These are phyloP conservation scores for Pteropus rufus DNA, from an alignment of 2,797 vertebrate species.

Conservation along the genomic window DNA sequence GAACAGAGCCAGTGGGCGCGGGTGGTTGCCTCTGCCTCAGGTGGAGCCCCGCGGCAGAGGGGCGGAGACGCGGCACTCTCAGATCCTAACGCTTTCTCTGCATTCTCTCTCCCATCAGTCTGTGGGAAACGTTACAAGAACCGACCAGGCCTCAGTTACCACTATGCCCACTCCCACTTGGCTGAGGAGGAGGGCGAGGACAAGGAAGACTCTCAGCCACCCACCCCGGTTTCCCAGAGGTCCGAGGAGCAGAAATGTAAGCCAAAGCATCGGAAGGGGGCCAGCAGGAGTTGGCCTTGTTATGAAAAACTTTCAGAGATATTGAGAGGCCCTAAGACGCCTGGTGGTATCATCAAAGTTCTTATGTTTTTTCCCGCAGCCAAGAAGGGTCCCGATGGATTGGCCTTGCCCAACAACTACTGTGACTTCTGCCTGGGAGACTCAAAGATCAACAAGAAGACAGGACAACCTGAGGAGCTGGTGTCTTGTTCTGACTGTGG, in stretches of 20 bases:
- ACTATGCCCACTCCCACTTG: constrained; percentile 96
- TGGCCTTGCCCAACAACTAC: constrained; percentile 96
- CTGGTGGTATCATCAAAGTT: not conserved
- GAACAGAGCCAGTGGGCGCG: not conserved
- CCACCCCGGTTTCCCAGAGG: constrained; percentile 85
- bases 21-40: not conserved
- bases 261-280: not conserved
- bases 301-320: not conserved
- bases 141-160: constrained; percentile 96
- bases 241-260: constrained; percentile 93
- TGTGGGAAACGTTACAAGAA: constrained; percentile 98
- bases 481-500: constrained; percentile 98
- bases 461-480: constrained; percentile 93
- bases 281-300: not conserved
- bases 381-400: constrained; percentile 93
- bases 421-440: constrained; percentile 97
- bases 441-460: constrained; percentile 96
- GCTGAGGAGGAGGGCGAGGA: constrained; percentile 96
- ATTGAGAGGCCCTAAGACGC: not conserved
- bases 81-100: not conserved
- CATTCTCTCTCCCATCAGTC: constrained; percentile 81
- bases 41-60: not conserved
- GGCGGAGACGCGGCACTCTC: not conserved
- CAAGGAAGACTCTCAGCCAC: constrained; percentile 91
- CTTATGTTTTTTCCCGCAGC: constrained; percentile 70